These are phyloP conservation scores for Apodemus agrarius DNA, from an alignment of 2,797 vertebrate genomes.

Conservation along the genomic window DNA sequence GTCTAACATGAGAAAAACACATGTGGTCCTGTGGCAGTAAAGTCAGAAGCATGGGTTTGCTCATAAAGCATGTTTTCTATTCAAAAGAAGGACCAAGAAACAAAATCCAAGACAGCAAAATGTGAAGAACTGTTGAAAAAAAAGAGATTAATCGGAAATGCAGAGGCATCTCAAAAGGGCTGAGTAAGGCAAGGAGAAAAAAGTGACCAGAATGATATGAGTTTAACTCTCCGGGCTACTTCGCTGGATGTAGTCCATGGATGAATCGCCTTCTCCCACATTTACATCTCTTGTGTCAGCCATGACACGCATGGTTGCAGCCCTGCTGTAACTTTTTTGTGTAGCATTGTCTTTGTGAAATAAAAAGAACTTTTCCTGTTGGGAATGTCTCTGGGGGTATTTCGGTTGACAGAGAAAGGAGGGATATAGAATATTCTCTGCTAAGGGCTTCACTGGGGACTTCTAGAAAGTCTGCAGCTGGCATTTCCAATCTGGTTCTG, in stretches of 20 bases:
- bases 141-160: constrained; percentile 56
- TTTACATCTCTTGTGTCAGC: background rate
- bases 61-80: constrained; percentile 9
- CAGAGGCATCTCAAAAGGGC: constrained; percentile 32
- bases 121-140: background rate
- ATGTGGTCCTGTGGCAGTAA: background rate
- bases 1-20: background rate
- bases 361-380: background rate
- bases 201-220: background rate
- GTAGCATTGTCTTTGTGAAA: background rate
- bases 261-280: background rate
- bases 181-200: background rate
- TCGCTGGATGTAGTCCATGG: background rate
- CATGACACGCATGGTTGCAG: rapidly evolving
- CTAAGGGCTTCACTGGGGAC: background rate
- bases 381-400: background rate
- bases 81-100: constrained; percentile 25
- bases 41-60: background rate
- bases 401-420: background rate
- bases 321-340: background rate
- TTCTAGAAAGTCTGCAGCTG: background rate
- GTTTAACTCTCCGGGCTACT: background rate
- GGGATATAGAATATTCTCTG: background rate
- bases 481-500: background rate
- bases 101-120: constrained; percentile 45